Percentiles rank a stretch among this genome's conserved stretches.
phyloP scores from a whole-genome alignment of 2,888 invertebrate species.

The Mactromeris polynyma region DNA sequence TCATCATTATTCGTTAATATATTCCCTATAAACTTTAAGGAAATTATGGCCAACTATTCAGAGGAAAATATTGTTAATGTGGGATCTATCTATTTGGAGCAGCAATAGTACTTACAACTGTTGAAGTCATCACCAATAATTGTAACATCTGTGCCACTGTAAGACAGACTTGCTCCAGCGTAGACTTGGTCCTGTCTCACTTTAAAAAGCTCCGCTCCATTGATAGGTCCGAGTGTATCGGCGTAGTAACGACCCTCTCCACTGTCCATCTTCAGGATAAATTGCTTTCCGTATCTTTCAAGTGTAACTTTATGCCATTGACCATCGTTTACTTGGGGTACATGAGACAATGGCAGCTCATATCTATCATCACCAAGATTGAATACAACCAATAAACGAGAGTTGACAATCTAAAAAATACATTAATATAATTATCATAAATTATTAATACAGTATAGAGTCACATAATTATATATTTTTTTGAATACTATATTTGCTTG shows the following conservation, averaged over 20 bases:
- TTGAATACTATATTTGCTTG: too few relatives aligned
- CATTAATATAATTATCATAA: neutral
- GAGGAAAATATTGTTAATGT: neutral
- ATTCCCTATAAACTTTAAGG: too few relatives aligned
- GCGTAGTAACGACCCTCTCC: conserved; percentile 92
- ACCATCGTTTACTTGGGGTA: conserved; percentile 94
- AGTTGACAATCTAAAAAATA: conserved; percentile 92
- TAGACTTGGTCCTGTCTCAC: conserved; percentile 62
- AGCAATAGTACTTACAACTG: conserved; percentile 38
- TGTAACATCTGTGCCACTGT: conserved; percentile 12
- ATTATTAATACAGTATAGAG: too few relatives aligned
- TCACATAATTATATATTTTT: too few relatives aligned
- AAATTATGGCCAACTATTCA: too few relatives aligned
- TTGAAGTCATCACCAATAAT: conserved; percentile 48
- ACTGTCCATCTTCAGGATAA: conserved; percentile 96
- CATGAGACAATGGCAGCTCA: conserved; percentile 92
- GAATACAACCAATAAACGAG: conserved; percentile 95
- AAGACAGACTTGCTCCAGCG: conserved; percentile 68
- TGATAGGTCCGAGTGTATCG: conserved; percentile 88
- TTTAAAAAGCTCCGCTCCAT: conserved; percentile 58
- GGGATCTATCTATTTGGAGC: neutral
- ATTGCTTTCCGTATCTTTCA: conserved; percentile 96
- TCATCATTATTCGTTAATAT: too few relatives aligned
- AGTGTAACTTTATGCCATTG: conserved; percentile 98
- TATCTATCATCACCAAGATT: conserved; percentile 96